phyloP scores from a whole-genome alignment of 2,888 invertebrate species.

The Platynereis dumerilii region DNA sequence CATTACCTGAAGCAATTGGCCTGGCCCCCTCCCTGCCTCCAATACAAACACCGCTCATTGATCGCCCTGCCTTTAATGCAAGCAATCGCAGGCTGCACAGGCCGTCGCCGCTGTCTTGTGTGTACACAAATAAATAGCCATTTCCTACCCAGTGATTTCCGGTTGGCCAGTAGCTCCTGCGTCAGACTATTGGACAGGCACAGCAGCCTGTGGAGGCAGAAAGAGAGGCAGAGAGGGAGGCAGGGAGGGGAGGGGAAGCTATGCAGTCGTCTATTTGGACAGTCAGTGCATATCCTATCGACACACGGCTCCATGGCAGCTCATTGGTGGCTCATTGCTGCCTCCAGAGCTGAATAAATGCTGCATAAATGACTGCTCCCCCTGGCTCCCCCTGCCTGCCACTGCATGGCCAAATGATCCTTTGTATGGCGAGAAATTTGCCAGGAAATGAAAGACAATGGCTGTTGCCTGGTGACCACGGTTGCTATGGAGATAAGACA shows the following conservation, averaged over 20 bases:
- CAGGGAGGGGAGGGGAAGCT: too few relatives aligned
- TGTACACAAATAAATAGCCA: constrained; percentile 7
- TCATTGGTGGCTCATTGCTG: too few relatives aligned
- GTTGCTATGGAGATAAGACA: constrained; percentile 25
- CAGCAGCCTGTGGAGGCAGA: too few relatives aligned
- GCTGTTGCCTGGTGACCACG: constrained; percentile 13
- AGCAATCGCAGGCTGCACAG: background rate
- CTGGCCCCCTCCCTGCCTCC: background rate
- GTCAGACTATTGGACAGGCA: too few relatives aligned
- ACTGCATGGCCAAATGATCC: constrained; percentile 8
- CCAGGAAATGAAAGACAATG: constrained; percentile 25
- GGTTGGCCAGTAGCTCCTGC: too few relatives aligned
- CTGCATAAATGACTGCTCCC: constrained; percentile 4
- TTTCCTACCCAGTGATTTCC: constrained; percentile 5
- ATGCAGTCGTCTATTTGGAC: constrained; percentile 3
- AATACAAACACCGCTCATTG: background rate
- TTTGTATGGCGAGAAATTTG: constrained; percentile 4
- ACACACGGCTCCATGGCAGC: too few relatives aligned
- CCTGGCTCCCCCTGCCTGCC: too few relatives aligned
- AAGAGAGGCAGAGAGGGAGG: too few relatives aligned
- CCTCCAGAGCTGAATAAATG: too few relatives aligned
- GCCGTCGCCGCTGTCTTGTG: background rate
- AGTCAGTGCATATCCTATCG: constrained; percentile 5
- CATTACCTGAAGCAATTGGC: constrained; percentile 7
- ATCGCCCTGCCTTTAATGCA: constrained; percentile 2